Evolutionary conservation across 2,113 vertebrate species (phyloP).

Genomic region (Labeo rohita): DNA sequence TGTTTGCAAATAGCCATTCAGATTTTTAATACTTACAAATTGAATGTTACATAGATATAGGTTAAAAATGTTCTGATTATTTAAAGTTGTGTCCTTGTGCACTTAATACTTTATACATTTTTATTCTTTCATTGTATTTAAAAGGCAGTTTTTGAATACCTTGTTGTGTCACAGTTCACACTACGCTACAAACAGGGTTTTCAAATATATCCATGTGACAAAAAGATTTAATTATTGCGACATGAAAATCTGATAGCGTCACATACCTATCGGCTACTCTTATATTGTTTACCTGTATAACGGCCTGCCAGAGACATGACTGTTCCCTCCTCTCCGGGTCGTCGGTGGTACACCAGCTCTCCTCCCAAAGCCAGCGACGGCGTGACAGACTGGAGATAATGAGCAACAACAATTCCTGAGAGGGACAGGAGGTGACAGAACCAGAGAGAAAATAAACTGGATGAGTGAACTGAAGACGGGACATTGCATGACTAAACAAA

Average conservation of each 20-base stretch:
- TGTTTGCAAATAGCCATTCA: slow-evolving; percentile 53
- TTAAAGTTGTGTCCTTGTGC: no score
- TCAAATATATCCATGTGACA: no score
- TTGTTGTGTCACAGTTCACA: no score
- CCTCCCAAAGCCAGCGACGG: slow-evolving; percentile 83
- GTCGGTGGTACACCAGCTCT: slow-evolving; percentile 85
- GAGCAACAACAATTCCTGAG: slow-evolving; percentile 82
- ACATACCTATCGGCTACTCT: no score
- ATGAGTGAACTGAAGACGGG: background rate
- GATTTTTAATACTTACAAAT: background rate
- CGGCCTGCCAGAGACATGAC: slow-evolving; percentile 85
- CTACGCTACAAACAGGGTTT: no score
- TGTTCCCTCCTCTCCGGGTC: slow-evolving; percentile 84
- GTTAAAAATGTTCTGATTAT: no score
- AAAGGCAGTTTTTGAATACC: no score
- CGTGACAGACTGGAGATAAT: slow-evolving; percentile 87
- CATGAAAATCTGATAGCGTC: no score
- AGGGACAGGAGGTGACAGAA: background rate
- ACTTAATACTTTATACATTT: background rate
- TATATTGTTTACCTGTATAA: slow-evolving; percentile 76
- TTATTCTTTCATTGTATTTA: no score
- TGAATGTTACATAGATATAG: background rate
- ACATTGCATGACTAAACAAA: background rate
- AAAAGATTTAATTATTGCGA: no score
- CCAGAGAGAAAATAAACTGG: background rate